A percentile compares a stretch with the other conserved stretches of the same genome.
These are phyloP conservation scores for Melanerpes formicivorus DNA, from an alignment of 2,113 vertebrate species.

Conservation along the genomic window DNA sequence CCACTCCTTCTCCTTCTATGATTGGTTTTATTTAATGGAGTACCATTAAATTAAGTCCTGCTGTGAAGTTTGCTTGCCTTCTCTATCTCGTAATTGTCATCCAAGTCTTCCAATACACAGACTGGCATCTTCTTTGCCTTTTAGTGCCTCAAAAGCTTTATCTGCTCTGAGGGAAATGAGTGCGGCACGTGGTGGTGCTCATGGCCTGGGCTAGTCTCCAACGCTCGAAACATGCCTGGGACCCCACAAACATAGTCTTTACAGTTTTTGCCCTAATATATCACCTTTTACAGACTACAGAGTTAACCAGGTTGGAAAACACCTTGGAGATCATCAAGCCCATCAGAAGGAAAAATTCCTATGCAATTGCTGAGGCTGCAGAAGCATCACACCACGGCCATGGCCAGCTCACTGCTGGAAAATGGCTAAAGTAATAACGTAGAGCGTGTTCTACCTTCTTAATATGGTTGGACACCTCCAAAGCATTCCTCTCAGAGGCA, in stretches of 20 bases:
- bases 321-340: background rate
- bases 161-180: background rate
- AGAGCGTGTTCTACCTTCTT: background rate
- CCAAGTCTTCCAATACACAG: background rate
- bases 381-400: background rate
- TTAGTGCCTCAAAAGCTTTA: background rate
- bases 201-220: background rate
- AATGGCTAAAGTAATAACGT: background rate
- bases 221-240: background rate
- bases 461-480: background rate
- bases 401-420: background rate
- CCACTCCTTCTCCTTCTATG: background rate
- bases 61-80: background rate
- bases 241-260: background rate
- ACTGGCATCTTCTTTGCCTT: background rate
- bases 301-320: too few relatives aligned
- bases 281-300: too few relatives aligned
- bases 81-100: background rate
- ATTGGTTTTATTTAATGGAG: background rate
- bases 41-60: background rate
- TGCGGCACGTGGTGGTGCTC: background rate
- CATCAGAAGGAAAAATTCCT: background rate
- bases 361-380: background rate
- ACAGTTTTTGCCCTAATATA: background rate
- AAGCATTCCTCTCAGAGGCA: constrained; percentile 7